Percentiles rank a stretch among this genome's conserved stretches.
These are phyloP conservation scores for Agrilus cyanescens DNA, from an alignment of 2,888 invertebrate species.

Conservation along the genomic window DNA sequence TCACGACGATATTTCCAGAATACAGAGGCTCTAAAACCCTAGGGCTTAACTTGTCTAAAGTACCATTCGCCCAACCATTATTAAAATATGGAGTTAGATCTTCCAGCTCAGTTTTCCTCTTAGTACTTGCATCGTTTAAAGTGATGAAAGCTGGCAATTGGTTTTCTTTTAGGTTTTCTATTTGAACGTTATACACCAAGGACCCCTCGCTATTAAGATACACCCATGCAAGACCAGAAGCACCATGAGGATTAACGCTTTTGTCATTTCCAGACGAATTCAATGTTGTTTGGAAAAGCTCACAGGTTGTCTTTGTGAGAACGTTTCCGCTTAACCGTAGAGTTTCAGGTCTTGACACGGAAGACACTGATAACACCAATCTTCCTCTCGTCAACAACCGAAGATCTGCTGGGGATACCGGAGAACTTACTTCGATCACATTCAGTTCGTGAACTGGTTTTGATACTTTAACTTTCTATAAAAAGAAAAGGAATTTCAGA, in stretches of 20 bases:
- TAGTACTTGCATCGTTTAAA: conserved; percentile 52
- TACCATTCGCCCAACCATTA: conserved; percentile 54
- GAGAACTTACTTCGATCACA: conserved; percentile 65
- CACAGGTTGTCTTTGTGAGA: conserved; percentile 64
- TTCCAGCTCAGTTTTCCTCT: conserved; percentile 56
- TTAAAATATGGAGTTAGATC: conserved; percentile 48
- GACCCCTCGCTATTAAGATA: conserved; percentile 69
- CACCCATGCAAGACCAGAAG: conserved; percentile 63
- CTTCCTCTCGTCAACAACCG: conserved; percentile 68
- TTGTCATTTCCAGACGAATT: conserved; percentile 35
- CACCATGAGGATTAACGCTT: conserved; percentile 28
- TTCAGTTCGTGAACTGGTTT: conserved; percentile 70
- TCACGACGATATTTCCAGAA: conserved; percentile 67
- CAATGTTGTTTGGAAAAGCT: conserved; percentile 64
- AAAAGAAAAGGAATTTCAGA: conserved; percentile 14
- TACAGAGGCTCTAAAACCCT: conserved; percentile 74
- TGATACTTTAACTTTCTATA: conserved; percentile 48
- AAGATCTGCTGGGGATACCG: conserved; percentile 63
- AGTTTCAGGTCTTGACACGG: conserved; percentile 50
- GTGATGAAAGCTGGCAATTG: conserved; percentile 49
- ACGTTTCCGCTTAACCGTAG: conserved; percentile 58
- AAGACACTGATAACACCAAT: conserved; percentile 56
- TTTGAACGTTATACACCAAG: conserved; percentile 63
- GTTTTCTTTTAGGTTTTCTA: conserved; percentile 48
- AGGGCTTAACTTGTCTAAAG: conserved; percentile 64